These are phyloP conservation scores for Thelaira solivaga DNA, from an alignment of 2,888 invertebrate species.

Conservation along the genomic window DNA sequence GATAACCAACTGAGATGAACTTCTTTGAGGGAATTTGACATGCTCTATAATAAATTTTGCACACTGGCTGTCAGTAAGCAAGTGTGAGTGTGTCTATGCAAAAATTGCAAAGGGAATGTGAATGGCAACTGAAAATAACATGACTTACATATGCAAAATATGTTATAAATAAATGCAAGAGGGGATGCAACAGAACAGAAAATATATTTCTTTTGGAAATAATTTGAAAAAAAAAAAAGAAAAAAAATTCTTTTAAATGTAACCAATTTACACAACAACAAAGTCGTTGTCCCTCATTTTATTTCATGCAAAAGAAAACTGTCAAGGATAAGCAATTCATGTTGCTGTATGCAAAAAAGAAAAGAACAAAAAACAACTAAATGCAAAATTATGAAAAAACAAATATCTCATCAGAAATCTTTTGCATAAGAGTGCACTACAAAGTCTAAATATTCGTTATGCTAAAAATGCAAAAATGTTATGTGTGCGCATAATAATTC, in stretches of 20 bases:
- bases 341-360: too few species aligned
- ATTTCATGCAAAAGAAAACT: neutral
- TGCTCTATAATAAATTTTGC: constrained; percentile 59
- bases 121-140: constrained; percentile 23
- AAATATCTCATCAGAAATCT: neutral
- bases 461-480: neutral
- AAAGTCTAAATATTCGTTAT: neutral
- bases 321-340: constrained; percentile 23
- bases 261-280: constrained; percentile 20
- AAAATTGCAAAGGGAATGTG: neutral
- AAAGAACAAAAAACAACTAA: neutral
- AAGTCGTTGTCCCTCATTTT: neutral
- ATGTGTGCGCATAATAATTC: neutral
- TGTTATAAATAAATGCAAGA: constrained; percentile 27
- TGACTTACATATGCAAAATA: constrained; percentile 56
- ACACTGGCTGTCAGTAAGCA: neutral
- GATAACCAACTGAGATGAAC: constrained; percentile 38
- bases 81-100: neutral
- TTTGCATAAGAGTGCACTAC: neutral
- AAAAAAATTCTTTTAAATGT: too few species aligned
- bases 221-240: constrained; percentile 43
- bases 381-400: constrained; percentile 28
- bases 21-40: constrained; percentile 40
- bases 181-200: constrained; percentile 19
- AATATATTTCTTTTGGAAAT: constrained; percentile 31